Percentiles rank a stretch among this genome's conserved stretches.
These are phyloP conservation scores for Cepaea hortensis DNA, from an alignment of 2,888 invertebrate species.

Conservation along the genomic window DNA sequence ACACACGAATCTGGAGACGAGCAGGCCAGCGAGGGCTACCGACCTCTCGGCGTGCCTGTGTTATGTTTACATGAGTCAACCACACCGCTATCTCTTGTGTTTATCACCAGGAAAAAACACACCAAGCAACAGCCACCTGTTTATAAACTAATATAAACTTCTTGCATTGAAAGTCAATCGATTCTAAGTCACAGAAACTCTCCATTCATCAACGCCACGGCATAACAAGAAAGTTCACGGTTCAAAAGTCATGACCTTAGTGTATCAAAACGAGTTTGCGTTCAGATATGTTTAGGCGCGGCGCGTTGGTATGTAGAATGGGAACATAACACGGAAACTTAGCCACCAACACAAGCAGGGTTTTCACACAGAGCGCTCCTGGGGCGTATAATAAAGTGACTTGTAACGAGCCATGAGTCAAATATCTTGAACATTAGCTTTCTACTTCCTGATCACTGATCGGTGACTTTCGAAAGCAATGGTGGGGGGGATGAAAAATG, in stretches of 20 bases:
- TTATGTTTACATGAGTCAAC: no score
- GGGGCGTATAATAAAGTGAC: background rate
- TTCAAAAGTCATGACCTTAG: background rate
- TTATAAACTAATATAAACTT: no score
- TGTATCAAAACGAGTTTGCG: background rate
- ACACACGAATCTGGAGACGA: no score
- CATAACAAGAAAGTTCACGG: constrained; percentile 2
- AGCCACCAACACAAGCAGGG: background rate
- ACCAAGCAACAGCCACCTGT: no score
- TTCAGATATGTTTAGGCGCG: background rate
- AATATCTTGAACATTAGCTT: no score
- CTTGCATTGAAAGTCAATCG: no score
- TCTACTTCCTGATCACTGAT: background rate
- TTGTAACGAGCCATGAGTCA: background rate
- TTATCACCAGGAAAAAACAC: no score
- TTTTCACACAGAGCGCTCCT: background rate
- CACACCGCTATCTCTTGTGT: no score
- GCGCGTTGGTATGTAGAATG: background rate
- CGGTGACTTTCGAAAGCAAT: background rate
- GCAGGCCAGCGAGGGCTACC: no score
- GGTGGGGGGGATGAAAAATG: background rate
- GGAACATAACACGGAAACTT: no score
- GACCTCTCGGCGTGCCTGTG: no score
- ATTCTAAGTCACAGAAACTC: background rate
- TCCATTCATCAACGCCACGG: background rate